phyloP scores from a whole-genome alignment of 2,888 invertebrate species.

The Rhingia rostrata region DNA sequence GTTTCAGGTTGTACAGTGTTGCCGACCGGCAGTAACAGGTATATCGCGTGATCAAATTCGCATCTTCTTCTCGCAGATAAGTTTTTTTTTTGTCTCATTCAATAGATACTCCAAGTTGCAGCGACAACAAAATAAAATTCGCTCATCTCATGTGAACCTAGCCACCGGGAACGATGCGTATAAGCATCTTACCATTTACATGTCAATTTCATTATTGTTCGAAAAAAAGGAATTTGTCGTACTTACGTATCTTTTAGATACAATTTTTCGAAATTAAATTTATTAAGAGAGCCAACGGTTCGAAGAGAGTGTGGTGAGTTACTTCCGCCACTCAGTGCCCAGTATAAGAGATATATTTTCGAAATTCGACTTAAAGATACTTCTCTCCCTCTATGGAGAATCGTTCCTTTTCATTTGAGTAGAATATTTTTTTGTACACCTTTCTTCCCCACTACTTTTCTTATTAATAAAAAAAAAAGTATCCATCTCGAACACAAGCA shows the following conservation, averaged over 20 bases:
- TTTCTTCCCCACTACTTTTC: slow-evolving; percentile 37
- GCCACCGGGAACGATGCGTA: neutral
- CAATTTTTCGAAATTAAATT: slow-evolving; percentile 9
- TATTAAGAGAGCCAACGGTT: slow-evolving; percentile 35
- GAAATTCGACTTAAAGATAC: slow-evolving; percentile 9
- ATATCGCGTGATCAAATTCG: slow-evolving; percentile 36
- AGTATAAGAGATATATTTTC: slow-evolving; percentile 61
- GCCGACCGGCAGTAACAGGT: slow-evolving; percentile 47
- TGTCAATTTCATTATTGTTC: slow-evolving; percentile 53
- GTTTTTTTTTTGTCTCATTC: neutral
- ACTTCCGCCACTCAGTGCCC: neutral
- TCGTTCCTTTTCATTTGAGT: slow-evolving; percentile 55
- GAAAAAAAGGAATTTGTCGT: slow-evolving; percentile 17
- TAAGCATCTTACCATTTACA: slow-evolving; percentile 55
- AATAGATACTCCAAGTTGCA: slow-evolving; percentile 12
- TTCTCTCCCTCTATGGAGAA: slow-evolving; percentile 20
- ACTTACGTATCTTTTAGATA: slow-evolving; percentile 10
- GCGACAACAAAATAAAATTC: neutral
- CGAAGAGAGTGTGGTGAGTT: slow-evolving; percentile 69
- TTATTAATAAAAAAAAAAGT: slow-evolving; percentile 6
- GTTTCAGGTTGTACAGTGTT: slow-evolving; percentile 8
- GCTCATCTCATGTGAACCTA: slow-evolving; percentile 12
- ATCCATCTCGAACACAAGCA: slow-evolving; percentile 56
- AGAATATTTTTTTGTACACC: slow-evolving; percentile 23
- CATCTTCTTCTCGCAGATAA: slow-evolving; percentile 13